Conservation (phyloP, 2,888 invertebrate species). For the Atethmia centrago region DNA sequence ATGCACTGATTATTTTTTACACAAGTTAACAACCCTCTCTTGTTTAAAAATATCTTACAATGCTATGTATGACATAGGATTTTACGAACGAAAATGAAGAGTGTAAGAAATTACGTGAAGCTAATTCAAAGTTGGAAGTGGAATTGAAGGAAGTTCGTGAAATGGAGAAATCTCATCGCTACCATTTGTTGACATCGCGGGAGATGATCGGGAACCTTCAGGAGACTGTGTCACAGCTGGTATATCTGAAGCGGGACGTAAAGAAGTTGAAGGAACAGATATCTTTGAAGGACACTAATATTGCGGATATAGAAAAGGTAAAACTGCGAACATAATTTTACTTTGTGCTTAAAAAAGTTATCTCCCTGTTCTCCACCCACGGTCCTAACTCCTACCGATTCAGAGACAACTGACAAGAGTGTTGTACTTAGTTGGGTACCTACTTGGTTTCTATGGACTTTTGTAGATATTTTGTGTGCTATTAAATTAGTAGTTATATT, state of each 20-base stretch:
- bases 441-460: too few relatives aligned
- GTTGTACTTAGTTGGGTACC: too few relatives aligned
- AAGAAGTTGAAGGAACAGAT: conserved; percentile 84
- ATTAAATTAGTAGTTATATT: too few relatives aligned
- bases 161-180: conserved; percentile 85
- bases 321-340: too few relatives aligned
- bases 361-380: too few relatives aligned
- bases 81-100: conserved; percentile 81
- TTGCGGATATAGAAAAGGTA: conserved; percentile 78
- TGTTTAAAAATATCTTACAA: not conserved
- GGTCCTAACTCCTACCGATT: too few relatives aligned
- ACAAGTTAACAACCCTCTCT: too few relatives aligned
- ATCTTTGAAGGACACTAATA: conserved; percentile 73
- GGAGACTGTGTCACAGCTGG: conserved; percentile 85
- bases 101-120: conserved; percentile 78
- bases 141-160: conserved; percentile 83
- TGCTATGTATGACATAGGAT: conserved; percentile 70
- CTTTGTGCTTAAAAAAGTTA: too few relatives aligned
- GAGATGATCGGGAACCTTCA: conserved; percentile 87
- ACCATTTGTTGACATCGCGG: conserved; percentile 82
- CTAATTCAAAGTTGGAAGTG: conserved; percentile 79
- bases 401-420: too few relatives aligned
- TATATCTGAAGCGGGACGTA: conserved; percentile 83
- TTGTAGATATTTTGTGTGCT: too few relatives aligned
- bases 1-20: not conserved